A percentile compares a stretch with the other conserved stretches of the same genome.
Evolutionary conservation across 2,797 vertebrate genomes (phyloP).

Genomic region (Tokudaia tokunoshimensis): DNA sequence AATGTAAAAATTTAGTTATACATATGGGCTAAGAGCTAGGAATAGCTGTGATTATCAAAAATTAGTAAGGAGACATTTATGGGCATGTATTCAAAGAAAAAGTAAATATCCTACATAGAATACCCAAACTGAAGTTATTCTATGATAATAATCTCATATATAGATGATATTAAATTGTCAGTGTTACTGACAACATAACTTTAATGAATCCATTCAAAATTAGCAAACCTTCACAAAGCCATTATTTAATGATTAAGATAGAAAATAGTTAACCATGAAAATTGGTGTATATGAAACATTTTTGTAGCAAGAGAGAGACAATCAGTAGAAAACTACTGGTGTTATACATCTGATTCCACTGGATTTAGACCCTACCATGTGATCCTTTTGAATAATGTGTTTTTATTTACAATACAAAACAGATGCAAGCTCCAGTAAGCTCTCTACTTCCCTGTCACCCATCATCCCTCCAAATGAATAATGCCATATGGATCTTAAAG

Average conservation of each 20-base stretch:
- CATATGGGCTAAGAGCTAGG: not conserved
- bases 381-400: not conserved
- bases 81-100: not conserved
- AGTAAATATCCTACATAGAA: not conserved
- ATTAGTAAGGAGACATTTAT: not conserved
- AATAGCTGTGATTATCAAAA: not conserved
- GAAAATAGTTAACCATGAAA: not conserved
- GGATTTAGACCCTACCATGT: not conserved
- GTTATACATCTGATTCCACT: not conserved
- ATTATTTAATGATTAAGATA: not conserved
- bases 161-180: not conserved
- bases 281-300: not conserved
- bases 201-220: not conserved
- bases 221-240: not conserved
- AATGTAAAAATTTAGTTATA: constrained; percentile 3
- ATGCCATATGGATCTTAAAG: not conserved
- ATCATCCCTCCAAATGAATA: not conserved
- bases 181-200: not conserved
- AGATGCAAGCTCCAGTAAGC: not conserved
- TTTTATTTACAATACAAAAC: not conserved
- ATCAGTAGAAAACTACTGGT: not conserved
- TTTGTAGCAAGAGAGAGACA: not conserved
- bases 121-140: not conserved
- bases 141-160: not conserved
- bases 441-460: not conserved